Conservation (phyloP, 2,797 vertebrate genomes). For the Vireo griseus region DNA sequence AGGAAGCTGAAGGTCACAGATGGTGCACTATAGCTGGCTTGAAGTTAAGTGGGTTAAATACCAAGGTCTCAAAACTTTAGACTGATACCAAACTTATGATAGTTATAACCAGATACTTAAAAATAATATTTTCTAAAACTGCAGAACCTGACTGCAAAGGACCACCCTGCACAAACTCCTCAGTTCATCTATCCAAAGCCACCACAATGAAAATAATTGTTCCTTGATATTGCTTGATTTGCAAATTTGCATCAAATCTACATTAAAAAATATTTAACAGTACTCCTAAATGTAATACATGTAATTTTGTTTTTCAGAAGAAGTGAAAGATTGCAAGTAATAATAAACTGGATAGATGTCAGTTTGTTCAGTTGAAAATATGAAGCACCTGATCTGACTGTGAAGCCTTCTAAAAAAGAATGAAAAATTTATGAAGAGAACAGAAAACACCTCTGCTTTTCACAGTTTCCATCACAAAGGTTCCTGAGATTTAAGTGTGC, state of each 20-base stretch:
- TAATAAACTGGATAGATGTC: not conserved
- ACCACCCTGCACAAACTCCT: not conserved
- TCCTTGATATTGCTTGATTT: not conserved
- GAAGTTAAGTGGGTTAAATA: not conserved
- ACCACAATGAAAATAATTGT: not conserved
- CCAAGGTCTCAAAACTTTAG: not conserved
- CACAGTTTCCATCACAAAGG: not conserved
- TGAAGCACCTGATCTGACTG: not conserved
- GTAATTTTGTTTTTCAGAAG: not conserved
- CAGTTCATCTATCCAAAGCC: not conserved
- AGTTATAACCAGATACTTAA: not conserved
- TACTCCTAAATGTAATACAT: not conserved
- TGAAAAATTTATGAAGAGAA: not conserved
- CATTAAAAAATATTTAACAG: not conserved
- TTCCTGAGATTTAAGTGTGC: rapidly evolving
- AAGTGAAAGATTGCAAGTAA: not conserved
- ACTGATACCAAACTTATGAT: rapidly evolving
- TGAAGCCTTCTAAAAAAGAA: not conserved
- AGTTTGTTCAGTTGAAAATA: not conserved
- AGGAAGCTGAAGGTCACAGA: not conserved
- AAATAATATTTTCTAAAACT: not conserved
- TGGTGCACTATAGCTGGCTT: not conserved
- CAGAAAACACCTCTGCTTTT: not conserved
- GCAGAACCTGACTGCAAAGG: not conserved
- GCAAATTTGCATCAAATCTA: not conserved